Percentiles rank a stretch among this genome's conserved stretches.
phyloP scores from a whole-genome alignment of 2,797 vertebrate species.

The Steatocranus sp. region DNA sequence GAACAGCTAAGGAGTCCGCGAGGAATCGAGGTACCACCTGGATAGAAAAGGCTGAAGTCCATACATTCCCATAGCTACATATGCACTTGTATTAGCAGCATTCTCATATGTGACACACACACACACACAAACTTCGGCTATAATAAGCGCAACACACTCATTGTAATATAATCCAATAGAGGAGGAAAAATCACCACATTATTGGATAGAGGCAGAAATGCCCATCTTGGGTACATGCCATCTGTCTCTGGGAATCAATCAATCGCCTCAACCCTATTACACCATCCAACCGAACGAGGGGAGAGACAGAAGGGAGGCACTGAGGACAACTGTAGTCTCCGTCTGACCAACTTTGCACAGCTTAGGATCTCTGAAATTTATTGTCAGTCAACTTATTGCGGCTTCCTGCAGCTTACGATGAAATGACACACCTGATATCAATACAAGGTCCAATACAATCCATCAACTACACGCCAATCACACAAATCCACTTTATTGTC shows the following conservation, averaged over 20 bases:
- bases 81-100: background rate
- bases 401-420: background rate
- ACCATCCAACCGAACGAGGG: conserved; percentile 7
- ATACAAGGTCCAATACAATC: background rate
- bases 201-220: conserved; percentile 44
- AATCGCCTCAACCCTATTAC: conserved; percentile 34
- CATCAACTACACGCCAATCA: background rate
- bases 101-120: background rate
- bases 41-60: background rate
- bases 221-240: conserved; percentile 44
- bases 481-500: background rate
- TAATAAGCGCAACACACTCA: background rate
- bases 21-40: conserved; percentile 55
- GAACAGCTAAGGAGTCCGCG: conserved; percentile 51
- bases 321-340: conserved; percentile 5
- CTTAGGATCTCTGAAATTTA: background rate
- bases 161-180: conserved; percentile 28
- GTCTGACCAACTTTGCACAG: conserved; percentile 38
- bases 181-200: conserved; percentile 22
- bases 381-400: background rate
- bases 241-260: conserved; percentile 59
- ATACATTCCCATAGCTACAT: background rate
- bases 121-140: background rate
- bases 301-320: conserved; percentile 18
- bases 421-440: background rate